A percentile compares a stretch with the other conserved stretches of the same genome.
phyloP scores from a whole-genome alignment of 1,140 invertebrate genomes.

The Aphaenogaster rudis region DNA sequence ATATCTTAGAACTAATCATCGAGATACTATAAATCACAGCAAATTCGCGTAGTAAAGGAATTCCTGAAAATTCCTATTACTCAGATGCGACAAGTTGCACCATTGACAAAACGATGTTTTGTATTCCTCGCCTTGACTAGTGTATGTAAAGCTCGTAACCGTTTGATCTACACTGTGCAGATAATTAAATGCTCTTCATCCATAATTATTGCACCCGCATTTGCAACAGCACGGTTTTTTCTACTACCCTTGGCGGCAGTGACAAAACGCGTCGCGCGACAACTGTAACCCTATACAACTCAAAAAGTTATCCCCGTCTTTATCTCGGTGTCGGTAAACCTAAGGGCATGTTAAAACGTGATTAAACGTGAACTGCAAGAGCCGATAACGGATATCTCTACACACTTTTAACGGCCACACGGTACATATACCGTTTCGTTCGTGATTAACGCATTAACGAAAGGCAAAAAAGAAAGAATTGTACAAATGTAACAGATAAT shows the following conservation, averaged over 20 bases:
- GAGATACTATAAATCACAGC: conserved; percentile 80
- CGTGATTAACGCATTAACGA: conserved; percentile 43
- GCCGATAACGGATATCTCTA: not conserved
- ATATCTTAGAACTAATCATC: conserved; percentile 78
- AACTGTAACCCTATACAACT: conserved; percentile 61
- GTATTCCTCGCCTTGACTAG: conserved; percentile 79
- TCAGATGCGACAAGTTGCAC: conserved; percentile 79
- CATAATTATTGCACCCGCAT: conserved; percentile 73
- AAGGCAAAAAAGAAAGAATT: not conserved
- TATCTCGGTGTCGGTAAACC: conserved; percentile 28
- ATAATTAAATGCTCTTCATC: conserved; percentile 61
- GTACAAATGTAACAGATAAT: conserved; percentile 55
- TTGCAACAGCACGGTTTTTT: conserved; percentile 48
- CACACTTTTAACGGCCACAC: not conserved
- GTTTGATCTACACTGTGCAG: conserved; percentile 71
- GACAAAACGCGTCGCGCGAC: conserved; percentile 62
- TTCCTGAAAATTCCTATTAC: conserved; percentile 78
- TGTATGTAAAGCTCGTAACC: conserved; percentile 81
- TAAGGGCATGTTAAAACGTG: not conserved
- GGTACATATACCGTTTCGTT: conserved; percentile 1
- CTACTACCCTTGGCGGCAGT: conserved; percentile 66
- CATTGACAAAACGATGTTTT: conserved; percentile 80
- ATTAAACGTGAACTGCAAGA: conserved; percentile 15
- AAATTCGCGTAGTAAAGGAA: conserved; percentile 75
- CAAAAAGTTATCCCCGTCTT: conserved; percentile 38